Percentiles rank a stretch among this genome's conserved stretches.
Conservation (phyloP, 2,113 vertebrate genomes). For the Burhinus oedicnemus region DNA sequence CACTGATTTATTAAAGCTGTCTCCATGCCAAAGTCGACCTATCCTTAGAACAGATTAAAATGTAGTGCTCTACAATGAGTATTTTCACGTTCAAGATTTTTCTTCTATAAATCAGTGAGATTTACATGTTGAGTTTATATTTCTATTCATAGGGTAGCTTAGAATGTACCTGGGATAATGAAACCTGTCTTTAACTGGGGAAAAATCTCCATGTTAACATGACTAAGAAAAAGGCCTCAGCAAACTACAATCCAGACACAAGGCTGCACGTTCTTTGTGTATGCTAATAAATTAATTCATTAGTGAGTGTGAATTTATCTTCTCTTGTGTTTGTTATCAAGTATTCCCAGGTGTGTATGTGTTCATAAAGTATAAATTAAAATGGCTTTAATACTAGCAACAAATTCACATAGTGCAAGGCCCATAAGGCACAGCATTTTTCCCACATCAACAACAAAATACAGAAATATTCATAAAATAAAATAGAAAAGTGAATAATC, state of each 20-base stretch:
- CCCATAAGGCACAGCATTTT: slow-evolving; percentile 17
- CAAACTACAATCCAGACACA: neutral
- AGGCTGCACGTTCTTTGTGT: slow-evolving; percentile 5
- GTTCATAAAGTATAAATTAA: slow-evolving; percentile 58
- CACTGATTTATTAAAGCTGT: neutral
- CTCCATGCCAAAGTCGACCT: neutral
- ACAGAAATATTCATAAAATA: neutral
- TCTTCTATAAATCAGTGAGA: slow-evolving; percentile 6
- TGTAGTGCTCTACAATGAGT: neutral
- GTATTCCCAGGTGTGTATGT: slow-evolving; percentile 38
- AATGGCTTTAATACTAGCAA: slow-evolving; percentile 45
- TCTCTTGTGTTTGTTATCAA: slow-evolving; percentile 49
- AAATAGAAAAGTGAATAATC: slow-evolving; percentile 40
- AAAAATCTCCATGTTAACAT: slow-evolving; percentile 16
- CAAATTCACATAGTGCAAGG: neutral
- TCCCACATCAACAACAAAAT: slow-evolving; percentile 8
- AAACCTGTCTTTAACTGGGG: slow-evolving; percentile 35
- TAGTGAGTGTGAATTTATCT: slow-evolving; percentile 38
- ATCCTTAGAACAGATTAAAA: neutral
- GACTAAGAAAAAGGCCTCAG: neutral
- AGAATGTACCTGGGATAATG: neutral
- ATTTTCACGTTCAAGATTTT: neutral
- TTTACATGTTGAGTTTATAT: slow-evolving; percentile 25
- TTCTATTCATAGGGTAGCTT: slow-evolving; percentile 24
- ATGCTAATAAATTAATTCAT: slow-evolving; percentile 64